Base-by-base conservation (phyloP, 2,888 invertebrate genomes). In the Camponotus fellah region DNA sequence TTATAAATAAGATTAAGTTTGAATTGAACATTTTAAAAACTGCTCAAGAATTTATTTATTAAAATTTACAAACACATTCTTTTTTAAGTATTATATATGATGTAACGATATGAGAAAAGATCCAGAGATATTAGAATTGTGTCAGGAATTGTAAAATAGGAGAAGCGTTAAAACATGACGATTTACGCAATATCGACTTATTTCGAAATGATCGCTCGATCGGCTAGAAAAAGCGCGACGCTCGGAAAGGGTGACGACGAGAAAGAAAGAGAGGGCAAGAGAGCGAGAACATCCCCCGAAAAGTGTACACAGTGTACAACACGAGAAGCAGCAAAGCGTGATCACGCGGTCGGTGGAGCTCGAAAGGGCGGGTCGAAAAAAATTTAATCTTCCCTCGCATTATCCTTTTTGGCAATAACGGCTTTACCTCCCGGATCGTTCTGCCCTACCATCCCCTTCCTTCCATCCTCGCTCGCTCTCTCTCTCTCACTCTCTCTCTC, bases 331-430 rank as follows among this genome's bases (percentile, higher is more conserved):
- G 83, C 75, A 84, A 85, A 86, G 88, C 85, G 87, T 84, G 86
- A 87, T 83, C 85, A 74, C 89, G 88, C 85, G 84, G 86, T 85
- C 84, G 86, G 74, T 60, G 79, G 79, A 82, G 87, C 75, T 71
- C 72, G 85, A 79, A 83, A 86, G 85, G 85, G 80, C 82, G 83
- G 86, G 62, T 66, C 84, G 87, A 90, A 89, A 92, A 91, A 93
- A 92, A 91, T 92, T 91, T 93, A 92, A 93, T 93, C 93, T 92
- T 91, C 90, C 89, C 90, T 91, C 91, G 92, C 88, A 90, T 93
- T 92, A 91, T 92, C 91, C 90, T 91, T 93, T 93, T 93, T 91
- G 90, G 90, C 91, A 91, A 92, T 92, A 93, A 92, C 92, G 87
- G 89, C 86, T 89, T 83, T 84, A 79, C 88, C 86, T 86, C 84